phyloP scores from a whole-genome alignment of 2,797 vertebrate species.

The Peromyscus nudipes region DNA sequence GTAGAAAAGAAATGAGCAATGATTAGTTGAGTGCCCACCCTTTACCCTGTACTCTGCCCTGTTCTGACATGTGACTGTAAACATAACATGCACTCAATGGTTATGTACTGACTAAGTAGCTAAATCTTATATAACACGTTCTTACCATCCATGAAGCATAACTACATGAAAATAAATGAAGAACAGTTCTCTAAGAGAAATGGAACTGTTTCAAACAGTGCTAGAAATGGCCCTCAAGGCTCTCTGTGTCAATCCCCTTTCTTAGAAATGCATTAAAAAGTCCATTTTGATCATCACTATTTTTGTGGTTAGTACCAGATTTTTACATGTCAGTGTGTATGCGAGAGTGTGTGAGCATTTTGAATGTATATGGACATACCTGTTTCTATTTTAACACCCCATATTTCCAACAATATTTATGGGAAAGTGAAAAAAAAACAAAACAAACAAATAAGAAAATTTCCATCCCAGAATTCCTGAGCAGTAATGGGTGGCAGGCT shows the following conservation, averaged over 20 bases:
- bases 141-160: background rate
- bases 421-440: background rate
- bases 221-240: background rate
- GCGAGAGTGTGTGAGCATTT: background rate
- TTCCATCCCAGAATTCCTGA: background rate
- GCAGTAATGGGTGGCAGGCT: background rate
- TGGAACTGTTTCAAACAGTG: background rate
- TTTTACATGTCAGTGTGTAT: background rate
- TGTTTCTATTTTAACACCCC: background rate
- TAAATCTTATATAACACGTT: background rate
- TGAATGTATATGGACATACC: background rate
- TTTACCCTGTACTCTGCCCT: background rate
- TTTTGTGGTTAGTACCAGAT: background rate
- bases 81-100: background rate
- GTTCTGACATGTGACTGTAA: background rate
- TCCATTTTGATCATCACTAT: background rate
- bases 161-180: background rate
- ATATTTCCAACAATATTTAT: background rate
- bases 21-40: background rate
- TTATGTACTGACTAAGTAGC: background rate
- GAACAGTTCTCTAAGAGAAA: background rate
- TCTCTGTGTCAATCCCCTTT: background rate
- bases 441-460: background rate
- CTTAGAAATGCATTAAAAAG: background rate
- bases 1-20: background rate